Conservation (phyloP, 2,113 vertebrate genomes). For the Platysternon megacephalum region DNA sequence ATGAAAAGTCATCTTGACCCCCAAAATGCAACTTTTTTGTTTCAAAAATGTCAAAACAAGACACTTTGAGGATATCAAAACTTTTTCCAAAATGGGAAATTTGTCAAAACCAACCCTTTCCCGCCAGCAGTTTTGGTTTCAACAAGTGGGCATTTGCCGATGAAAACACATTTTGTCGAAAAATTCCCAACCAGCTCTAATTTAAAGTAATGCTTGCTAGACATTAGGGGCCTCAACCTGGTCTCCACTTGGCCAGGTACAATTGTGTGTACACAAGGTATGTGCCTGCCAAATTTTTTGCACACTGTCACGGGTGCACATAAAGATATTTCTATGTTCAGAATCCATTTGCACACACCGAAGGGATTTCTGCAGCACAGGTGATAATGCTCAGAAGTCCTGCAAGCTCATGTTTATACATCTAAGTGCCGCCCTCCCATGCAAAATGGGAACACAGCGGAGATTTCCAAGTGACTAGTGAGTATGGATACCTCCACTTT, state of each 20-base stretch:
- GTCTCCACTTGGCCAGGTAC: not conserved
- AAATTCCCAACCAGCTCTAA: not conserved
- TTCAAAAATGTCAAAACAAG: not conserved
- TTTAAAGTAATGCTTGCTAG: not conserved
- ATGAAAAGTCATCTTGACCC: not conserved
- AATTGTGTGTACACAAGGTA: not conserved
- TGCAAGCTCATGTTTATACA: not conserved
- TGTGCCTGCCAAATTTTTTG: not conserved
- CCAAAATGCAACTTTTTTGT: not conserved
- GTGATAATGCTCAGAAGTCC: not conserved
- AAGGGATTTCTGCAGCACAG: not conserved
- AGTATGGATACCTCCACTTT: not conserved
- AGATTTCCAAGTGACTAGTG: not conserved
- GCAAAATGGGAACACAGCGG: not conserved
- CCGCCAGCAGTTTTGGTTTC: rapidly evolving
- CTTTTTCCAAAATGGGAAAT: not conserved
- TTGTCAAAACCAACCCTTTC: not conserved
- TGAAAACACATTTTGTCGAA: not conserved
- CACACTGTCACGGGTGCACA: not conserved
- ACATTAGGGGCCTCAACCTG: not conserved
- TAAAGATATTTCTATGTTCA: not conserved
- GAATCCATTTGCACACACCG: not conserved
- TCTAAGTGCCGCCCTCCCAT: not conserved
- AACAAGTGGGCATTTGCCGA: not conserved
- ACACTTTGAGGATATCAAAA: not conserved